Conservation (phyloP, 2,113 vertebrate genomes). For the Cygnus buccinator region DNA sequence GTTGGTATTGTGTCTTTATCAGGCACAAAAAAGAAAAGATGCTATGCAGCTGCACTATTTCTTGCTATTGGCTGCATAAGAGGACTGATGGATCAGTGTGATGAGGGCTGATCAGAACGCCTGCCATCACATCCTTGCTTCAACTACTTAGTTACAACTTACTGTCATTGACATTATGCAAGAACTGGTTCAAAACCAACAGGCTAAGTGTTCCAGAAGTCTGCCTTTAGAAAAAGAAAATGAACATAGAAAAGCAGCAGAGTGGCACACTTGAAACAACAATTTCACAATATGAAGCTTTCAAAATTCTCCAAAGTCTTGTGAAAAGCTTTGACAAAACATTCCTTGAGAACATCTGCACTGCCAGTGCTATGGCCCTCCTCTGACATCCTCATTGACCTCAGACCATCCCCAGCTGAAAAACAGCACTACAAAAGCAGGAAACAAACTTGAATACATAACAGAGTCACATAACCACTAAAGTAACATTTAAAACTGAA, state of each 20-base stretch:
- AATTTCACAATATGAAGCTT: background rate
- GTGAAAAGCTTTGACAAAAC: background rate
- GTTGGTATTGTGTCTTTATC: background rate
- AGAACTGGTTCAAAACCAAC: background rate
- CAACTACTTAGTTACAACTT: background rate
- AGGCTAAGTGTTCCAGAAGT: background rate
- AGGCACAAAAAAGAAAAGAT: background rate
- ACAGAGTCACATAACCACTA: background rate
- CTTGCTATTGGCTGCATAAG: background rate
- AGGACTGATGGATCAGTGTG: background rate
- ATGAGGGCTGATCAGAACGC: no score
- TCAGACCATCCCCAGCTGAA: background rate
- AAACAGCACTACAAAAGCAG: background rate
- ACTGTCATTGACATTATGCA: background rate
- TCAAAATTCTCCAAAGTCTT: background rate
- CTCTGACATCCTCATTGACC: background rate
- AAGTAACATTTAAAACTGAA: background rate
- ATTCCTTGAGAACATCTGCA: background rate
- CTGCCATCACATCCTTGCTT: background rate
- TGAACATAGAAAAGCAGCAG: background rate
- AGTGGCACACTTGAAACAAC: background rate
- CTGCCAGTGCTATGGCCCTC: background rate
- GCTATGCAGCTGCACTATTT: background rate
- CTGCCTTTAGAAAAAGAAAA: background rate
- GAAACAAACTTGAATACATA: background rate